These are phyloP conservation scores for Heliopora coerulea DNA, from an alignment of 92 coral and sea anemone species.

Conservation along the genomic window DNA sequence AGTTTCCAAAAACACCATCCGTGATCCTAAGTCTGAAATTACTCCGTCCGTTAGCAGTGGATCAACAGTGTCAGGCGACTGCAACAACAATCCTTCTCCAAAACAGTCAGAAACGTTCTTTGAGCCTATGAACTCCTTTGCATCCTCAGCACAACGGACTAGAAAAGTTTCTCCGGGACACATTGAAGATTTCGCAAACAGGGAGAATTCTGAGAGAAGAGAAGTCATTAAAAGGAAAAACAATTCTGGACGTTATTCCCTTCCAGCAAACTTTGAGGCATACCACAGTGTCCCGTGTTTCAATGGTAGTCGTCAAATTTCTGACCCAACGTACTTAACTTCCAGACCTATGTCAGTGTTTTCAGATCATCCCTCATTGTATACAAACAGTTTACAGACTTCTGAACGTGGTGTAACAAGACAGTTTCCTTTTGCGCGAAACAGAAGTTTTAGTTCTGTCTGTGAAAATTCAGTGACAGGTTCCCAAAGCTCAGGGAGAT, in stretches of 20 bases:
- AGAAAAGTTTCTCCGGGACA: background rate
- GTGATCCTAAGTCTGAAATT: no score
- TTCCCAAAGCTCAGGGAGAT: background rate
- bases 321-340: background rate
- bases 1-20: background rate
- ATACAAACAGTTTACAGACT: background rate
- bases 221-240: background rate
- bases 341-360: background rate
- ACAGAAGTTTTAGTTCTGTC: background rate
- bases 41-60: background rate
- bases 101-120: background rate
- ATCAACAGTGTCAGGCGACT: slow-evolving; percentile 3
- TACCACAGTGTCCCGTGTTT: background rate
- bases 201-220: background rate
- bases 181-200: background rate
- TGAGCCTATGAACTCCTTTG: no score
- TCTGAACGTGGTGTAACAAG: background rate
- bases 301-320: background rate
- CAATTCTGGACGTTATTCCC: slow-evolving; percentile 2
- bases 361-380: background rate
- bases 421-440: background rate
- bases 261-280: slow-evolving; percentile 30
- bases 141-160: background rate
- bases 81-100: slow-evolving; percentile 28
- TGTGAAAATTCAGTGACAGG: background rate